Percentiles rank a stretch among this genome's conserved stretches.
phyloP scores from a whole-genome alignment of 2,888 invertebrate species.

The Ethmia dodecea region DNA sequence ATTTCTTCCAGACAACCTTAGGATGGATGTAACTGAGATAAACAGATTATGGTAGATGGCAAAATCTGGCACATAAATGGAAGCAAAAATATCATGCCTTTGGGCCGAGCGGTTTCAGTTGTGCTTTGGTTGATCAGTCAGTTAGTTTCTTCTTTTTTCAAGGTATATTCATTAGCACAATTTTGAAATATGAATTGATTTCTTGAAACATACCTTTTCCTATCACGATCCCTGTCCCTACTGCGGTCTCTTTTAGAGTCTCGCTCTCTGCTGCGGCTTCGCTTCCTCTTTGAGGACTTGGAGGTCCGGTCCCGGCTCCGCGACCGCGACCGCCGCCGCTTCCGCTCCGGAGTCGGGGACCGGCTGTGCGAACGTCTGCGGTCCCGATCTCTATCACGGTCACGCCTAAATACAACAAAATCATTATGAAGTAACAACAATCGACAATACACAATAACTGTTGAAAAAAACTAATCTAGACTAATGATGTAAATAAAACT shows the following conservation, averaged over 20 bases:
- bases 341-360: slow-evolving; percentile 77
- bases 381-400: slow-evolving; percentile 61
- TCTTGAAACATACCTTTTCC: slow-evolving; percentile 57
- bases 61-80: too few relatives aligned
- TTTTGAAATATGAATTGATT: too few relatives aligned
- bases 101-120: too few relatives aligned
- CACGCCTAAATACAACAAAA: slow-evolving; percentile 56
- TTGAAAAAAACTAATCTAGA: background rate
- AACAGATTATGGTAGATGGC: too few relatives aligned
- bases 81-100: too few relatives aligned
- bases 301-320: slow-evolving; percentile 62
- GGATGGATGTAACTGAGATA: too few relatives aligned
- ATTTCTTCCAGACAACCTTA: too few relatives aligned
- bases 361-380: slow-evolving; percentile 79
- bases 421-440: background rate
- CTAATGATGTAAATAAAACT: slow-evolving; percentile 21
- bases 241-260: slow-evolving; percentile 77
- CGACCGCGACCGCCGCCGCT: slow-evolving; percentile 67
- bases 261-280: slow-evolving; percentile 82
- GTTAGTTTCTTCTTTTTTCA: too few relatives aligned
- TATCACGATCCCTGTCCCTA: slow-evolving; percentile 56
- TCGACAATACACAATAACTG: background rate
- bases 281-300: slow-evolving; percentile 79
- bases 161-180: too few relatives aligned
- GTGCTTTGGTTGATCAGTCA: too few relatives aligned